These are phyloP conservation scores for Leptoteleia sp. DNA, from an alignment of 1,140 invertebrate species.

Conservation along the genomic window DNA sequence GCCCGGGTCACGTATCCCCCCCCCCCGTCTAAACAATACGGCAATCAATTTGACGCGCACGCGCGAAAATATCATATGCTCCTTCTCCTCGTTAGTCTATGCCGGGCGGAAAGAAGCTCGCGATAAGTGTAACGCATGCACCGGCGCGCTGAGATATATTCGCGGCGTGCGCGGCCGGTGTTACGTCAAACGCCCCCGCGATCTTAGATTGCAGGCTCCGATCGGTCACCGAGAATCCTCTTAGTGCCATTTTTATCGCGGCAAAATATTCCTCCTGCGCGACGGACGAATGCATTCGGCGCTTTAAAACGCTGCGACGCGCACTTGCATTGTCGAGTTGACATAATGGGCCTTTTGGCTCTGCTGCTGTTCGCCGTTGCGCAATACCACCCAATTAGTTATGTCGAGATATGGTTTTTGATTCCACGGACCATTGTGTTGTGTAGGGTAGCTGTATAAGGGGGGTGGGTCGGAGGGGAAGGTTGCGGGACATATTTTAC, in stretches of 20 bases:
- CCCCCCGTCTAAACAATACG: slow-evolving; percentile 47
- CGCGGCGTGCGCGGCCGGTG: slow-evolving; percentile 53
- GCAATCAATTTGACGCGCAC: slow-evolving; percentile 66
- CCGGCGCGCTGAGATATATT: slow-evolving; percentile 65
- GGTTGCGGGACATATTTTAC: slow-evolving; percentile 14
- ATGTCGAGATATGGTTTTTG: slow-evolving; percentile 21
- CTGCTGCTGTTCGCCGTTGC: slow-evolving; percentile 20
- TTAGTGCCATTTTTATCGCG: slow-evolving; percentile 58
- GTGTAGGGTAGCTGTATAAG: no score
- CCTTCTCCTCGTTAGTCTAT: slow-evolving; percentile 24
- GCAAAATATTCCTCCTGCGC: slow-evolving; percentile 42
- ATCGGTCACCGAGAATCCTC: slow-evolving; percentile 55
- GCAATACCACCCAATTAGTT: slow-evolving; percentile 35
- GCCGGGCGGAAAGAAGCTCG: slow-evolving; percentile 50
- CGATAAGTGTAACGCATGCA: slow-evolving; percentile 66
- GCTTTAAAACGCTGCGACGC: slow-evolving; percentile 28
- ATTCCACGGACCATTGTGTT: slow-evolving; percentile 15
- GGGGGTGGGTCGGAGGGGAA: neutral
- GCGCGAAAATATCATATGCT: slow-evolving; percentile 63
- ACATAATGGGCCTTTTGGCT: slow-evolving; percentile 31
- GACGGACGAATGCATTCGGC: slow-evolving; percentile 49
- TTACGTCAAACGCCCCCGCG: slow-evolving; percentile 72
- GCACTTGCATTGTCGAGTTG: slow-evolving; percentile 54
- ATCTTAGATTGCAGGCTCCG: slow-evolving; percentile 67
- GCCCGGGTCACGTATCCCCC: no score